phyloP scores from a whole-genome alignment of 2,113 vertebrate genomes.

The Rousettus leschenaultii region DNA sequence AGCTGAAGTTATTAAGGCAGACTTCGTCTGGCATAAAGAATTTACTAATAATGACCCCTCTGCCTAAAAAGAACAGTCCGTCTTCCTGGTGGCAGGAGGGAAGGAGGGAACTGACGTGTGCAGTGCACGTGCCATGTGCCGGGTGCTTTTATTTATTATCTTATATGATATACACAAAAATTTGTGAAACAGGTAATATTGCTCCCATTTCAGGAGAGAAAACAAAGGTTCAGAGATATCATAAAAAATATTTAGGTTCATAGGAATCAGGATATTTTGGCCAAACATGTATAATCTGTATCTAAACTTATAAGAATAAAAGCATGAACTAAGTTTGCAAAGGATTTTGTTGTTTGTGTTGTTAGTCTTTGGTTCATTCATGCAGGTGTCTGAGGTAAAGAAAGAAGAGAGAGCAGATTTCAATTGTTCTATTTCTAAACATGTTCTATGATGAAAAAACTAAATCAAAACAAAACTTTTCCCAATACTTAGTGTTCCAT shows the following conservation, averaged over 20 bases:
- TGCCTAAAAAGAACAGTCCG: not conserved
- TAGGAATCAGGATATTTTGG: not conserved
- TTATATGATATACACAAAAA: not conserved
- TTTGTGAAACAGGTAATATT: not conserved
- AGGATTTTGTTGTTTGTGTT: not conserved
- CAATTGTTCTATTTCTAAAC: not conserved
- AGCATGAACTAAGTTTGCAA: not conserved
- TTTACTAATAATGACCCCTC: not conserved
- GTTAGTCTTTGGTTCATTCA: not conserved
- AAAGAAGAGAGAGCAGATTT: not conserved
- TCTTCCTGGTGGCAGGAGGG: not conserved
- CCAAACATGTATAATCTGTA: not conserved
- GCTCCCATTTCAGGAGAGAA: not conserved
- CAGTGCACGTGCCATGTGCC: not conserved
- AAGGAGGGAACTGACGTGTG: not conserved
- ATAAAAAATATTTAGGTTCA: not conserved
- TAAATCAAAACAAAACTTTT: not conserved
- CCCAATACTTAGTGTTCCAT: not conserved
- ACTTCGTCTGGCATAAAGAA: not conserved
- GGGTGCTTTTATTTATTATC: not conserved
- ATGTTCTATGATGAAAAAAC: not conserved
- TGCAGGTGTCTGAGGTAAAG: not conserved
- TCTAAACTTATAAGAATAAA: not conserved
- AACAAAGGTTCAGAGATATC: not conserved
- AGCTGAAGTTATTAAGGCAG: not conserved